Evolutionary conservation across 2,888 invertebrate species (phyloP).

Genomic region (Macrophya annulata): DNA sequence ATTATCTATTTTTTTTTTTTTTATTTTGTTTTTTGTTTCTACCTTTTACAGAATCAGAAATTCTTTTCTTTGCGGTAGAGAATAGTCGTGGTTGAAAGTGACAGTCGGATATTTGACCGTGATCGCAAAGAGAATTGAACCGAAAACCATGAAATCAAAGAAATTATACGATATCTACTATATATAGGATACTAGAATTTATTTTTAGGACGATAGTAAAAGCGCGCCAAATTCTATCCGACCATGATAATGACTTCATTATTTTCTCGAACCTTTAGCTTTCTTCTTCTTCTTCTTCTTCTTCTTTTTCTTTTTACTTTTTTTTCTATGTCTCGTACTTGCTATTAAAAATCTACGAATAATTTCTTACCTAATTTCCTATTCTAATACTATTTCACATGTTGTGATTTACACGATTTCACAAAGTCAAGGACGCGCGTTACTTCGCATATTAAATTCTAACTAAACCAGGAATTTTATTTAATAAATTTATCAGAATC

Average conservation of each 20-base stretch:
- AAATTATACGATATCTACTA: background rate
- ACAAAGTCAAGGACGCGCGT: conserved; percentile 33
- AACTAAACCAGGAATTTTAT: background rate
- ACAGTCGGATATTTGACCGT: conserved; percentile 6
- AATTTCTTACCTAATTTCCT: background rate
- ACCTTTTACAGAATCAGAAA: background rate
- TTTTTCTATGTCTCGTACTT: background rate
- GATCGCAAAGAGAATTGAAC: conserved; percentile 17
- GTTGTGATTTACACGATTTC: conserved; percentile 7
- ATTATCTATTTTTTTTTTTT: background rate
- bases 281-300: background rate
- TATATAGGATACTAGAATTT: no score
- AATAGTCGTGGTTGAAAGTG: conserved; percentile 7
- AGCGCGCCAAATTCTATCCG: conserved; percentile 32
- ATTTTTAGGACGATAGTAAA: conserved; percentile 45
- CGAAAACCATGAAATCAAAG: background rate
- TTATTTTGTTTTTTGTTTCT: background rate
- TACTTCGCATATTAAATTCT: background rate
- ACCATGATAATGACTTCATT: background rate
- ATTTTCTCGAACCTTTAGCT: background rate
- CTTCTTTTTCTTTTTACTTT: background rate
- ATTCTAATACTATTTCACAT: background rate
- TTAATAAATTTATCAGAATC: background rate
- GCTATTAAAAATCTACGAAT: background rate
- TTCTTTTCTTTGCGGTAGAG: background rate